Conservation (phyloP, 1,140 invertebrate genomes). For the Anoplophora glabripennis region DNA sequence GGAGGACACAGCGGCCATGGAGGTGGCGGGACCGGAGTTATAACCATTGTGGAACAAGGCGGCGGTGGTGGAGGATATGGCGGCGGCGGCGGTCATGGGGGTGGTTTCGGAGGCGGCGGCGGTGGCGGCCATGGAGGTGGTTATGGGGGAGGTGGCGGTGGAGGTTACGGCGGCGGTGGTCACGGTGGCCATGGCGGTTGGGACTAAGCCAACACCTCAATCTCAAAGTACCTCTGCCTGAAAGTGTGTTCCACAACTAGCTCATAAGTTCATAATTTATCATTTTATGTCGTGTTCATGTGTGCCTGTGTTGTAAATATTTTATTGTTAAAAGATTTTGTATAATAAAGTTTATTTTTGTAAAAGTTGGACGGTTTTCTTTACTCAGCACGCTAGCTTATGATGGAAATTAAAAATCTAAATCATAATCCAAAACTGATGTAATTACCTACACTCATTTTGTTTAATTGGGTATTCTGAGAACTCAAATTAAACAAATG, state of each 20-base stretch:
- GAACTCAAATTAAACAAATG: too few relatives aligned
- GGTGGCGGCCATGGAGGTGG: constrained; percentile 23
- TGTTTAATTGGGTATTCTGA: too few relatives aligned
- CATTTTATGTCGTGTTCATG: constrained; percentile 5
- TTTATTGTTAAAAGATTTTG: constrained; percentile 19
- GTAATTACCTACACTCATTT: too few relatives aligned
- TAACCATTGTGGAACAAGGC: not conserved
- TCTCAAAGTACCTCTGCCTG: constrained; percentile 22
- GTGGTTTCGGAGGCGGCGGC: constrained; percentile 15
- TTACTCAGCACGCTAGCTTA: too few relatives aligned
- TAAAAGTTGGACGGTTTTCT: too few relatives aligned
- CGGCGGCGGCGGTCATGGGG: constrained; percentile 23
- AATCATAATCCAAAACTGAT: too few relatives aligned
- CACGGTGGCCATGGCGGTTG: constrained; percentile 27
- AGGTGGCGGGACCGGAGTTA: constrained; percentile 18
- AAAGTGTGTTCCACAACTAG: constrained; percentile 29
- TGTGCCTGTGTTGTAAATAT: constrained; percentile 29
- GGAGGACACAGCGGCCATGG: constrained; percentile 22
- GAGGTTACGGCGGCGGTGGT: constrained; percentile 18
- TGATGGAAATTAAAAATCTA: too few relatives aligned
- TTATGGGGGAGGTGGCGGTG: constrained; percentile 11
- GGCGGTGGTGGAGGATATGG: constrained; percentile 30
- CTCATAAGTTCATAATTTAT: constrained; percentile 29
- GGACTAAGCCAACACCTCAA: constrained; percentile 20
- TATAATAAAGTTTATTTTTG: constrained; percentile 6